Conservation (phyloP, 2,113 vertebrate genomes). For the Turdus rufiventris region DNA sequence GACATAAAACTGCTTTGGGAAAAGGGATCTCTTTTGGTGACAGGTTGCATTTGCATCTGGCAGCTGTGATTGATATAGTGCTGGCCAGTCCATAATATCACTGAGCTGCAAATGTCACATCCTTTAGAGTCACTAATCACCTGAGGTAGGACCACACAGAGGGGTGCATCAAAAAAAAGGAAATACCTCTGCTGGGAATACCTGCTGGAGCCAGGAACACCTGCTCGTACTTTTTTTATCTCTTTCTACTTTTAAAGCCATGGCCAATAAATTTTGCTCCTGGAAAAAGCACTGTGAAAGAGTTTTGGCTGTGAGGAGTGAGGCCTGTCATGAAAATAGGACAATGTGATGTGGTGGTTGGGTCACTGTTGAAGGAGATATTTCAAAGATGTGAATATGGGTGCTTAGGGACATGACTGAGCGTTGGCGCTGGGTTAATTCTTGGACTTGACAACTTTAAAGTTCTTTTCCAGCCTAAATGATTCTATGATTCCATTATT, state of each 20-base stretch:
- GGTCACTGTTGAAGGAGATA: not conserved
- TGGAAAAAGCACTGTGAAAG: not conserved
- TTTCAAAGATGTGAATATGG: not conserved
- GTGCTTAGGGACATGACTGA: not conserved
- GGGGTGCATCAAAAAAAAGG: not conserved
- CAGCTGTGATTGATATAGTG: conserved; percentile 36
- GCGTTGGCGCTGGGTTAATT: not conserved
- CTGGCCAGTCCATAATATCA: conserved; percentile 2
- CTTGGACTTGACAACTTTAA: not conserved
- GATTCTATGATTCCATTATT: not conserved
- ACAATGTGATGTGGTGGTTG: not conserved
- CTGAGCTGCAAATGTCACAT: conserved; percentile 16
- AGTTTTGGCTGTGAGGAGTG: not conserved
- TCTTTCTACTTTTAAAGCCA: not conserved
- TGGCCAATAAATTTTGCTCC: not conserved
- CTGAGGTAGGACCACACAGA: conserved; percentile 9
- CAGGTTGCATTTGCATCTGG: conserved; percentile 30
- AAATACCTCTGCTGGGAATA: not conserved
- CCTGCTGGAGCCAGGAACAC: not conserved
- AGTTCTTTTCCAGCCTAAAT: not conserved
- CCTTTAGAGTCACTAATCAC: conserved; percentile 49
- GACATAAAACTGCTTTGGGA: conserved; percentile 34
- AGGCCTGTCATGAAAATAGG: not conserved
- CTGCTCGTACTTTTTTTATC: not conserved
- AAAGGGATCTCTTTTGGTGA: conserved; percentile 21